A percentile compares a stretch with the other conserved stretches of the same genome.
Evolutionary conservation across 2,888 invertebrate species (phyloP).

Genomic region (Synergus gifuensis): DNA sequence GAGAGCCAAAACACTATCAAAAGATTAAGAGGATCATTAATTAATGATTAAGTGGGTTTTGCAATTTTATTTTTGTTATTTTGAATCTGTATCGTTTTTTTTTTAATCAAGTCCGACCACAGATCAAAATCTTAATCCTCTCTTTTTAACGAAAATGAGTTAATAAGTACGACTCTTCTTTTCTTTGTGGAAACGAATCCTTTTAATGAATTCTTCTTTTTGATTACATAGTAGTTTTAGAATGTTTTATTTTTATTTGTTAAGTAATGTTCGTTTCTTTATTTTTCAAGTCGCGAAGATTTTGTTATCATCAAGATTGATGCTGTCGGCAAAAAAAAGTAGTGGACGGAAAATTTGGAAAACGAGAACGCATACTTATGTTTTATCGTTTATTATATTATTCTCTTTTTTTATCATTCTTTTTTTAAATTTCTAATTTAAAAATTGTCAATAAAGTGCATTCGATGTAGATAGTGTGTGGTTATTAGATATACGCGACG

Average conservation of each 20-base stretch:
- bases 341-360: not conserved
- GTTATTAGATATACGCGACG: constrained; percentile 51
- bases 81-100: not conserved
- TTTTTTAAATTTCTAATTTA: constrained; percentile 21
- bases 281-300: not conserved
- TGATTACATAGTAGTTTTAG: not conserved
- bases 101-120: not conserved
- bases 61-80: not conserved
- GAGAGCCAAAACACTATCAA: not conserved
- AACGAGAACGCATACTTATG: constrained; percentile 20
- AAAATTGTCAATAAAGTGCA: constrained; percentile 46
- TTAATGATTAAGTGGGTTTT: not conserved
- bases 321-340: not conserved
- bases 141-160: not conserved
- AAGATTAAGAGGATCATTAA: not conserved
- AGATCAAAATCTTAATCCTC: not conserved
- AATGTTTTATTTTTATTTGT: constrained; percentile 9
- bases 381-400: constrained; percentile 11
- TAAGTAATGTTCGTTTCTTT: constrained; percentile 29
- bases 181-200: not conserved
- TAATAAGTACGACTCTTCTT: not conserved
- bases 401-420: not conserved
- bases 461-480: constrained; percentile 64
- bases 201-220: not conserved
- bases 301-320: not conserved